Base-by-base conservation (phyloP, 1,140 invertebrate genomes). In the Aphelinus atriplicis region DNA sequence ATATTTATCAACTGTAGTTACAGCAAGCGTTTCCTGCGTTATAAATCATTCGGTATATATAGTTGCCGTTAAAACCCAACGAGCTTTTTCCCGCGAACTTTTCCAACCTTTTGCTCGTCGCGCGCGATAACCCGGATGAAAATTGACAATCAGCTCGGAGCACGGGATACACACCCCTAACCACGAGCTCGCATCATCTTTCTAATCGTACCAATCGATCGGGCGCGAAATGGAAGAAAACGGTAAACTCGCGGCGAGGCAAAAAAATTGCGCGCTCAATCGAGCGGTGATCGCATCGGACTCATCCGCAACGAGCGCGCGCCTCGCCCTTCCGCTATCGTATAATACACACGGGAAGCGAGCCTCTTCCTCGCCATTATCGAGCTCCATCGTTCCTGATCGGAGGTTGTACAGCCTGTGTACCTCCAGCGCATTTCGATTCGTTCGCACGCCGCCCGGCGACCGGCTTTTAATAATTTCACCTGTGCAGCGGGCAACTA, bases 241-340 rank as follows among this genome's bases (percentile, higher is more conserved):
- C 26, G 26, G 26, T 26, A 26, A 26, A 58, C 1, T 42, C 6
- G 7, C 26, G 3, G 43, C 4, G 56, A 9, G n/a, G 4, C 6
- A 58, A 58, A 26, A 26, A n/a, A 26, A n/a, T 58, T 2, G n/a
- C 1, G 42, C 1, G 3, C 46, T 48, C 45, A 26, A 26, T 26
- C 26, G 26, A 26, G 26, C 26, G 26, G 26, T 26, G 26, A 26
- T 26, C 26, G 26, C 26, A 26, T 26, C 26, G 26, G 26, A 26
- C 26, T 26, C 26, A 26, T 26, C 26, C 26, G 26, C 26, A 26
- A 26, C 26, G 26, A 26, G 26, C 26, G 26, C 26, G 26, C 26
- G 43, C 10, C 53, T 64, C 70, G 61, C 70, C 70, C 57, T 72
- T 72, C 50, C 61, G 9, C 45, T 47, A 65, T 72, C 65, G 26